Conservation (phyloP, 2,888 invertebrate species). For the Lithosia quadra region DNA sequence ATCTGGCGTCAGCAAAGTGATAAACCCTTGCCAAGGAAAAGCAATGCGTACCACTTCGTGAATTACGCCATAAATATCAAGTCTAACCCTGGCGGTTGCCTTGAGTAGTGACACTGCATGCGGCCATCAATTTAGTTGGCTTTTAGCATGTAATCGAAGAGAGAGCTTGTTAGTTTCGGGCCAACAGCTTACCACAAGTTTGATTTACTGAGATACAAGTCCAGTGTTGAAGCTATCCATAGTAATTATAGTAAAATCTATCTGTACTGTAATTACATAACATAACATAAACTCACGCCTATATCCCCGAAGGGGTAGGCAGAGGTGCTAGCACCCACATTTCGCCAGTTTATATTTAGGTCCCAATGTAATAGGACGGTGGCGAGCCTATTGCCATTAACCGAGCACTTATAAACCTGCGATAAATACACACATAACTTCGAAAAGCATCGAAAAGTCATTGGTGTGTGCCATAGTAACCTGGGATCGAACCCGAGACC, state of each 20-base stretch:
- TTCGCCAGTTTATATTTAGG: too few species aligned
- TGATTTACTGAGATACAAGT: not conserved
- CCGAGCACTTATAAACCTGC: too few species aligned
- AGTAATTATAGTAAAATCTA: not conserved
- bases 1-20: not conserved
- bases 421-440: too few species aligned
- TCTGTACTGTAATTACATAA: too few species aligned
- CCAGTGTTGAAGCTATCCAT: not conserved
- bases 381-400: too few species aligned
- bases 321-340: too few species aligned
- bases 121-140: constrained; percentile 38
- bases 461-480: too few species aligned
- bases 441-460: too few species aligned
- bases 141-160: constrained; percentile 43
- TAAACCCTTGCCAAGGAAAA: not conserved
- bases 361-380: too few species aligned
- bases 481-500: too few species aligned
- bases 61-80: constrained; percentile 1
- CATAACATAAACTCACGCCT: too few species aligned
- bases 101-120: constrained; percentile 8
- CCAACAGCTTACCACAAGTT: constrained; percentile 1
- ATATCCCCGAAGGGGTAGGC: too few species aligned
- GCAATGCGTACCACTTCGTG: not conserved
- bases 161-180: constrained; percentile 20
- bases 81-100: not conserved